These are phyloP conservation scores for Scolopax mira DNA, from an alignment of 2,113 vertebrate species.

Conservation along the genomic window DNA sequence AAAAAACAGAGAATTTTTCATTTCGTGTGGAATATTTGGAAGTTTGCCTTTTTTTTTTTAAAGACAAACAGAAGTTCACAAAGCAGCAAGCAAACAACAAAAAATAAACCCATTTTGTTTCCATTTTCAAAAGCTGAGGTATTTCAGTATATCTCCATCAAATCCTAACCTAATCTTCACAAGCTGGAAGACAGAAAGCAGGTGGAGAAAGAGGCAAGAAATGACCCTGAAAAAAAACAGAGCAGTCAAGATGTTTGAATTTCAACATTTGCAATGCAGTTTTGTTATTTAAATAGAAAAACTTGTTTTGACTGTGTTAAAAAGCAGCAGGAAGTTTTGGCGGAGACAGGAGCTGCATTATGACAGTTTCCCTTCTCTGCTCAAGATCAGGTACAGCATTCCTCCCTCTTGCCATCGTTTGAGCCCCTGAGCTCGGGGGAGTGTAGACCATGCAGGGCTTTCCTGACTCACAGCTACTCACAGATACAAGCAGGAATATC, in stretches of 20 bases:
- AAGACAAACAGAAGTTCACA: background rate
- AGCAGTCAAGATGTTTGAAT: background rate
- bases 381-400: background rate
- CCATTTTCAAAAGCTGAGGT: background rate
- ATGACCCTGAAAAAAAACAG: background rate
- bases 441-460: rapidly evolving
- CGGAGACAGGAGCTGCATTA: rapidly evolving
- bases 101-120: background rate
- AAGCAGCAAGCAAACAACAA: background rate
- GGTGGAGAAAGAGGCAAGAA: background rate
- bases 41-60: background rate
- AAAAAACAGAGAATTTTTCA: background rate
- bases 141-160: background rate
- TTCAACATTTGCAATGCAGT: background rate
- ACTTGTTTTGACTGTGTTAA: background rate
- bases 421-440: background rate
- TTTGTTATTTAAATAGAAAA: background rate
- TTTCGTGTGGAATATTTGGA: background rate
- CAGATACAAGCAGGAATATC: background rate
- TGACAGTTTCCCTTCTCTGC: background rate
- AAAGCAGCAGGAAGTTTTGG: background rate
- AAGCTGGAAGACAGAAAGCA: background rate
- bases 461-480: background rate
- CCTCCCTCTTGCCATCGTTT: background rate
- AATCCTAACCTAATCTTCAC: background rate